A percentile compares a stretch with the other conserved stretches of the same genome.
Evolutionary conservation across 2,888 invertebrate species (phyloP).

Genomic region (Villa cingulata): DNA sequence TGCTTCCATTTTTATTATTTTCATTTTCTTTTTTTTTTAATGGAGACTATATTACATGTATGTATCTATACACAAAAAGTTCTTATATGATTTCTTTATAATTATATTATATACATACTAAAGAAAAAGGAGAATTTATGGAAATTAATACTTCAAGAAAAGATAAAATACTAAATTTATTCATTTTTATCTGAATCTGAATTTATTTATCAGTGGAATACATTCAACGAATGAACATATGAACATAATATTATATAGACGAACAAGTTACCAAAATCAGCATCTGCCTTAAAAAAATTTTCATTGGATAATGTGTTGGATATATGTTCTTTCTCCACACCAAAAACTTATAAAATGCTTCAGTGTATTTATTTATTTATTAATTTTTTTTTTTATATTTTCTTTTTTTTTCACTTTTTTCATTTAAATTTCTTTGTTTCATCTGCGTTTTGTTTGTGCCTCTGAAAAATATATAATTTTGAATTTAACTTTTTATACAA

Average conservation of each 20-base stretch:
- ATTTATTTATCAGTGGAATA: slow-evolving; percentile 3
- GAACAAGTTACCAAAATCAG: neutral
- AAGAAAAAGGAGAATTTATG: slow-evolving; percentile 4
- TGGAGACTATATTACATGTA: neutral
- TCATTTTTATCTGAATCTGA: slow-evolving; percentile 5
- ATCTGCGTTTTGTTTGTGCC: neutral
- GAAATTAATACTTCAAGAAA: slow-evolving; percentile 5
- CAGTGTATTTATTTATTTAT: neutral
- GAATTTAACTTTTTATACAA: neutral
- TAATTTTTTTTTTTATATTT: neutral
- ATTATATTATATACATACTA: neutral
- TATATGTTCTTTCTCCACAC: neutral
- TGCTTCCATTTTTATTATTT: neutral
- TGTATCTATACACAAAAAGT: too few relatives aligned
- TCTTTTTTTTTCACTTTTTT: neutral
- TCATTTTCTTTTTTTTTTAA: neutral
- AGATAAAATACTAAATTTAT: slow-evolving; percentile 2
- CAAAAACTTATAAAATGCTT: neutral
- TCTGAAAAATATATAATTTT: neutral
- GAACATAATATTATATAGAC: neutral
- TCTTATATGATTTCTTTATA: too few relatives aligned
- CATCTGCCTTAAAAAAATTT: neutral
- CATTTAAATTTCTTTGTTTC: neutral
- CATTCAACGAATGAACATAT: neutral
- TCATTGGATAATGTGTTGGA: neutral